Conservation (phyloP, 2,113 vertebrate genomes). For the Zootoca vivipara region DNA sequence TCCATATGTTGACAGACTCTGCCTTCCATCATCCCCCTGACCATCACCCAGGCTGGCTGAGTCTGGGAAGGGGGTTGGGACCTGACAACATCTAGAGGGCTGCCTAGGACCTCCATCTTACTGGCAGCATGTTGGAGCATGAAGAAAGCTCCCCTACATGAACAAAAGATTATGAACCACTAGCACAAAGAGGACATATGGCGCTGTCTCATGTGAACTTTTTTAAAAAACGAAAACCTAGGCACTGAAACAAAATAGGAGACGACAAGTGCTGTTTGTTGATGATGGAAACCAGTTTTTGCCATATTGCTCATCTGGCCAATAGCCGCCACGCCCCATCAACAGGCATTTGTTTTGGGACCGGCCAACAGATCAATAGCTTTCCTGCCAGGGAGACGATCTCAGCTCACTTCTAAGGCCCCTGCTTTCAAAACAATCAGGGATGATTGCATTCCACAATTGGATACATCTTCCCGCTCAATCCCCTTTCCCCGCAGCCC, state of each 20-base stretch:
- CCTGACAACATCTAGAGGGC: no score
- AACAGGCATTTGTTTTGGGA: slow-evolving; percentile 12
- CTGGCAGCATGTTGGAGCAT: not conserved
- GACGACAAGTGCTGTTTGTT: not conserved
- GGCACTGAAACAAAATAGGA: slow-evolving; percentile 1
- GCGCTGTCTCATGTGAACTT: not conserved
- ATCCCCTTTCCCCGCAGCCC: slow-evolving; percentile 58
- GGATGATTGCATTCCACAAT: slow-evolving; percentile 69
- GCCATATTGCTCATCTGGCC: not conserved
- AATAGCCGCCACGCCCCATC: slow-evolving; percentile 38
- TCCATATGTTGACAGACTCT: no score
- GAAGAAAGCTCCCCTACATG: not conserved
- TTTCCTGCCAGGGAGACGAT: slow-evolving; percentile 49
- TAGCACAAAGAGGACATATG: not conserved
- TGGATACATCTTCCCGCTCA: slow-evolving; percentile 34
- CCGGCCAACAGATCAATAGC: slow-evolving; percentile 9
- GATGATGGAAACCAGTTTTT: not conserved
- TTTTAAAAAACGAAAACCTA: not conserved
- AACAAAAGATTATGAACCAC: not conserved
- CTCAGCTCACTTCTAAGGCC: slow-evolving; percentile 55
- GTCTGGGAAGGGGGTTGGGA: no score
- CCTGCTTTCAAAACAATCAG: slow-evolving; percentile 68
- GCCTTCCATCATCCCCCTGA: no score
- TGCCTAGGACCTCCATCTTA: no score
- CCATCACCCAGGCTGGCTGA: no score